phyloP scores from a whole-genome alignment of 2,888 invertebrate species.

The Pachycephus smyrnensis region DNA sequence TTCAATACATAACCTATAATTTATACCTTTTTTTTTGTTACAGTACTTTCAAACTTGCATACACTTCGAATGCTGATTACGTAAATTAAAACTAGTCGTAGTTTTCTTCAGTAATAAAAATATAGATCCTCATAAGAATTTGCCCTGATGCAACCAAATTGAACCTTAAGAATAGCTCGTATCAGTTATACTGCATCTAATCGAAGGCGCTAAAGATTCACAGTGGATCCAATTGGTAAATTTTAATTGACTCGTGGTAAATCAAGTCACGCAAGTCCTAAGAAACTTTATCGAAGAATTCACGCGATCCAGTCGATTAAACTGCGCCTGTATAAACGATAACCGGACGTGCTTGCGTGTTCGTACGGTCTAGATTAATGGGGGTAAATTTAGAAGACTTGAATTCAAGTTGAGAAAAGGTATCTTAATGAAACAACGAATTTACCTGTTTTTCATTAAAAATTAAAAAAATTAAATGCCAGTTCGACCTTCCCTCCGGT shows the following conservation, averaged over 20 bases:
- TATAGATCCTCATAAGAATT: neutral
- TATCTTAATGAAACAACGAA: neutral
- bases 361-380: neutral
- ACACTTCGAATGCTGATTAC: neutral
- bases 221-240: neutral
- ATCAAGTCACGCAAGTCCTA: neutral
- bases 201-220: neutral
- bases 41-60: neutral
- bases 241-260: neutral
- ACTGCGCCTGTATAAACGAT: neutral
- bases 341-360: neutral
- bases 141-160: neutral
- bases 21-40: neutral
- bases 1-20: neutral
- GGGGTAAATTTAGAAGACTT: neutral
- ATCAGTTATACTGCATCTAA: neutral
- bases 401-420: neutral
- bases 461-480: neutral
- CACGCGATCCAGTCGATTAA: neutral
- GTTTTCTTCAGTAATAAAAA: neutral
- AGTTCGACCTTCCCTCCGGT: neutral
- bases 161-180: neutral
- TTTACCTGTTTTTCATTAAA: neutral
- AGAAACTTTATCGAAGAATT: neutral
- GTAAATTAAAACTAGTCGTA: neutral